Evolutionary conservation across 2,888 invertebrate genomes (phyloP), one percentile per base, ranked within the genome.

Genomic region (Ligdia adustata): DNA sequence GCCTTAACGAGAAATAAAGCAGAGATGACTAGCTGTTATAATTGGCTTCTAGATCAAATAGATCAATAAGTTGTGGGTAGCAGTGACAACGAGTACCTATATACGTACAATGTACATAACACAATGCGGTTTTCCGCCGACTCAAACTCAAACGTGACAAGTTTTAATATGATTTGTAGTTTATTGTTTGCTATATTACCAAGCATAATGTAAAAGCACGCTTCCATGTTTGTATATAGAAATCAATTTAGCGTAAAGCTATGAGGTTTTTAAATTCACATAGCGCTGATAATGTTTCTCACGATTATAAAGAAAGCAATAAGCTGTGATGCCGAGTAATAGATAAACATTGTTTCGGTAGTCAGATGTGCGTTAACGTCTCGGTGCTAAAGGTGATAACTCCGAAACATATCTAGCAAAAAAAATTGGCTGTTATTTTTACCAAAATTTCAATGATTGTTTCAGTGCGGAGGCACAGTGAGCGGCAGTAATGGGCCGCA

Each of bases 401-500:
- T 14, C 15, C 5, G 9, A 22, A 42, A 31, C 44, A 44, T 52
- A 56, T 60, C 55, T 63, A 57, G 47, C 28, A 26, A 42, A 44
- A 65, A 49, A 52, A 26, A 38, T 40, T 53, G 45, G 44, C 54
- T 53, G 64, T 62, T 72, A 73, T 72, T 72, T 75, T 69, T 71
- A 73, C 55, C 58, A 55, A 66, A 69, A 62, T 69, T 60, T 61
- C 44, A 58, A 64, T 64, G 64, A 28, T 79, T 75, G 71, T 84
- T 82, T 38, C 73, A 90, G 90, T 78, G 82, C 60, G 86, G 84
- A 68, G 87, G 83, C 64, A 85, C 72, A 59, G 79, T 82, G 65
- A 81, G 77, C 76, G 83, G 77, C 67, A 87, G 83, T 79, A 85
- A 87, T 86, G 89, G 87, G 71, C 87, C 82, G 60, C 88, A 81